These are phyloP conservation scores for Xylophagus ater DNA, from an alignment of 2,888 invertebrate genomes.

Conservation along the genomic window DNA sequence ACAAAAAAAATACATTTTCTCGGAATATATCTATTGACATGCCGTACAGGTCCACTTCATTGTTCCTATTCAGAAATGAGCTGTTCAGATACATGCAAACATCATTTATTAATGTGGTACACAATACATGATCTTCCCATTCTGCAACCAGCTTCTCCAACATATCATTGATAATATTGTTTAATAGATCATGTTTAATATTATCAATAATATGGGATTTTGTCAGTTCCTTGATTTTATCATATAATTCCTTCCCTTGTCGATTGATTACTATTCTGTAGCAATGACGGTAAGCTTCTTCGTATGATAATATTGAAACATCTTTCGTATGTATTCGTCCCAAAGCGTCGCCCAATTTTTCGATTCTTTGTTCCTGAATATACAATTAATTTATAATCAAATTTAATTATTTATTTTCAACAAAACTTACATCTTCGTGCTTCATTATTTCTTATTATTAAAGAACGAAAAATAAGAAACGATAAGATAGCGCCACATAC, in stretches of 20 bases:
- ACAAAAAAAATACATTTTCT: conserved; percentile 61
- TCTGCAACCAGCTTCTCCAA: conserved; percentile 91
- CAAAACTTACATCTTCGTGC: no score
- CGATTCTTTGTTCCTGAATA: no score
- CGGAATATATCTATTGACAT: conserved; percentile 95
- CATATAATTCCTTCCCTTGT: conserved; percentile 96
- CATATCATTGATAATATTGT: conserved; percentile 91
- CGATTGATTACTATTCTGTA: conserved; percentile 99
- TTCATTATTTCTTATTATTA: no score
- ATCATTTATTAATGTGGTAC: conserved; percentile 99
- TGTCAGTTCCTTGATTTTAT: conserved; percentile 95
- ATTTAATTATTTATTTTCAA: no score
- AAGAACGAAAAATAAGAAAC: no score
- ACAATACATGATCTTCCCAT: conserved; percentile 99
- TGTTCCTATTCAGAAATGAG: conserved; percentile 97
- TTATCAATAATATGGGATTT: conserved; percentile 92
- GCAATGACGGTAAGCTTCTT: conserved; percentile 98
- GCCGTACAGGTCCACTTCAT: conserved; percentile 98
- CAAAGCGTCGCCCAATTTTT: no score
- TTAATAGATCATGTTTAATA: conserved; percentile 87
- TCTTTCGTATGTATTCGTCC: conserved; percentile 99
- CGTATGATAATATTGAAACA: conserved; percentile 97
- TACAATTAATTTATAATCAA: no score
- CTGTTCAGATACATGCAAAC: conserved; percentile 99
- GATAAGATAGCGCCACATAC: no score